These are phyloP conservation scores for Nomada lathburiana DNA, from an alignment of 2,888 invertebrate species.

Conservation along the genomic window DNA sequence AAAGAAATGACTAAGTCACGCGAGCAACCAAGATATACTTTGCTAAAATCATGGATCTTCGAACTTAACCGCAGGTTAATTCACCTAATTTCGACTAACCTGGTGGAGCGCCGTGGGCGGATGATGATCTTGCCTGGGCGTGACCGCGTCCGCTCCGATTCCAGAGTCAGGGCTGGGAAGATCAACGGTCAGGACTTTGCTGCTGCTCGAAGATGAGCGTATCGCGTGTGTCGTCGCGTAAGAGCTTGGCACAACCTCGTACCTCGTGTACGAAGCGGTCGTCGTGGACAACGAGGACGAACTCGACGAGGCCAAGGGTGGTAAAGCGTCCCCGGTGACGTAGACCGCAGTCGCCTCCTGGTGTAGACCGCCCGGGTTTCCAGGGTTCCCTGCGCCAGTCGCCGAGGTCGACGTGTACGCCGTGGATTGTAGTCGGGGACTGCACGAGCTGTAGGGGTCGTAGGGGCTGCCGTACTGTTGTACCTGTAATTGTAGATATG, in stretches of 20 bases:
- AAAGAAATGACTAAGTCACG: no score
- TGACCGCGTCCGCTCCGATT: constrained; percentile 97
- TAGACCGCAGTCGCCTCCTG: constrained; percentile 86
- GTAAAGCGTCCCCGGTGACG: constrained; percentile 86
- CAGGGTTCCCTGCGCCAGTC: constrained; percentile 64
- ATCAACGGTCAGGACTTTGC: constrained; percentile 93
- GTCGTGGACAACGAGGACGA: constrained; percentile 87
- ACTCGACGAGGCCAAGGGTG: constrained; percentile 85
- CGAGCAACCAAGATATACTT: no score
- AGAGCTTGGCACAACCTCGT: constrained; percentile 83
- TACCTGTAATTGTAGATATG: constrained; percentile 68
- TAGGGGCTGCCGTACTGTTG: constrained; percentile 82
- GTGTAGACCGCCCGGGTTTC: constrained; percentile 77
- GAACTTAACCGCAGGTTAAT: not conserved
- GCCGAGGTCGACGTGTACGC: constrained; percentile 80
- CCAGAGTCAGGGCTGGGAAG: constrained; percentile 98
- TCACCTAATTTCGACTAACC: constrained; percentile 85
- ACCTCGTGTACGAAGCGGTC: constrained; percentile 83
- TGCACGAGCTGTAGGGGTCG: constrained; percentile 82
- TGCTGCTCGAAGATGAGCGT: constrained; percentile 82
- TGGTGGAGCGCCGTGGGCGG: constrained; percentile 93
- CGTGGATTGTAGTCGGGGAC: constrained; percentile 80
- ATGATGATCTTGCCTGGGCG: constrained; percentile 87
- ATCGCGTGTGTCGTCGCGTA: constrained; percentile 83
- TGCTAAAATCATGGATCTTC: not conserved